Percentiles rank a stretch among this genome's conserved stretches.
These are phyloP conservation scores for Dinomys branickii DNA, from an alignment of 2,113 vertebrate species.

Conservation along the genomic window DNA sequence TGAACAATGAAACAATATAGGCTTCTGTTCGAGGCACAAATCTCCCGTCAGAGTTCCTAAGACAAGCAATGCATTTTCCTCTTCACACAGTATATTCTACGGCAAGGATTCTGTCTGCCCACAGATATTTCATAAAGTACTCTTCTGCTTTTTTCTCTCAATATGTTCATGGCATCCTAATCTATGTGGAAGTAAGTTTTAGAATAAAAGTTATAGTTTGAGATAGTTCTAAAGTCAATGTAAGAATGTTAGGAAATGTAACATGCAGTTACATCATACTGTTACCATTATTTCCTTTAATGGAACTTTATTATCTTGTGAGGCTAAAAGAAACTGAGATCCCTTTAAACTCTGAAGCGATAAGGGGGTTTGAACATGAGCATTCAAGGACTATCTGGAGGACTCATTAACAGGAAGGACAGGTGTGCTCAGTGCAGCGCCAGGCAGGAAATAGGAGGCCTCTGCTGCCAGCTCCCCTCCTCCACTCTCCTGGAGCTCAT, in stretches of 20 bases:
- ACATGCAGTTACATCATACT: constrained; percentile 32
- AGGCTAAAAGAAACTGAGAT: constrained; percentile 8
- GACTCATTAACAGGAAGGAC: background rate
- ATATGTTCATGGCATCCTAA: constrained; percentile 37
- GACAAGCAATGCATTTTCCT: background rate
- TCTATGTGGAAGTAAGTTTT: constrained; percentile 30
- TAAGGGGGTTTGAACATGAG: background rate
- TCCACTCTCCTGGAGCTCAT: background rate
- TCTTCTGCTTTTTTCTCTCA: constrained; percentile 28
- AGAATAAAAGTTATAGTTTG: background rate
- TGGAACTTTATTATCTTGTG: background rate
- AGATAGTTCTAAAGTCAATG: constrained; percentile 2
- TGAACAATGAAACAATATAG: constrained; percentile 42
- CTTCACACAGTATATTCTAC: background rate
- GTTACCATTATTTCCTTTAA: constrained; percentile 6
- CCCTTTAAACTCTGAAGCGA: constrained; percentile 5
- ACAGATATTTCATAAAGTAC: constrained; percentile 17
- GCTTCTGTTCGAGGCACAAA: constrained; percentile 1
- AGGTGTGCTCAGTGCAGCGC: background rate
- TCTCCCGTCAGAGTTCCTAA: background rate
- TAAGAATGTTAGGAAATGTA: background rate
- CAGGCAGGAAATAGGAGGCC: background rate
- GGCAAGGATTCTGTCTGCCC: background rate
- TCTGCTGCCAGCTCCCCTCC: background rate
- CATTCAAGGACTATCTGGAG: background rate